phyloP scores from a whole-genome alignment of 1,140 invertebrate species.

The Agraylea sexmaculata region DNA sequence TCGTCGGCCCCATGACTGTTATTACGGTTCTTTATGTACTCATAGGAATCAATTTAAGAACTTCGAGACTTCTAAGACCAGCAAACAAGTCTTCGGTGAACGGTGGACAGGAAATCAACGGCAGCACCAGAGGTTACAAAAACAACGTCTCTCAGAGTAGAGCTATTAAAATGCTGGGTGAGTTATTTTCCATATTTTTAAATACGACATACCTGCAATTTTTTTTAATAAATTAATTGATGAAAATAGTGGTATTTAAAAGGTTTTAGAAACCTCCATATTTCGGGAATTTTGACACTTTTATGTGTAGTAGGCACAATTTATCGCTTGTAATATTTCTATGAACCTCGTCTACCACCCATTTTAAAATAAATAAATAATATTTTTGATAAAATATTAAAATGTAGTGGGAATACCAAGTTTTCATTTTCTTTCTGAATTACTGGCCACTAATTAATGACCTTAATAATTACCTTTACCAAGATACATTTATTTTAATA shows the following conservation, averaged over 20 bases:
- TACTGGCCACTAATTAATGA: too few species aligned
- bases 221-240: not conserved
- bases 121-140: conserved; percentile 32
- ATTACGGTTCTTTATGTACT: conserved; percentile 60
- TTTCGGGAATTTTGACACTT: not conserved
- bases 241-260: not conserved
- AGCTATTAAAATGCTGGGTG: conserved; percentile 53
- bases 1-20: conserved; percentile 64
- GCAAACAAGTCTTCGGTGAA: conserved; percentile 30
- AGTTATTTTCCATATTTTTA: conserved; percentile 25
- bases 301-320: not conserved
- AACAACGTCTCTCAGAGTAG: conserved; percentile 45
- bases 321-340: conserved; percentile 1
- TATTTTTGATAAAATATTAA: too few species aligned
- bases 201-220: not conserved
- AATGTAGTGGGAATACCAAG: too few species aligned
- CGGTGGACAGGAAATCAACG: conserved; percentile 26
- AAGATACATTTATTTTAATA: too few species aligned
- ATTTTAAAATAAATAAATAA: too few species aligned
- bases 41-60: conserved; percentile 53
- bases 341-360: not conserved
- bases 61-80: conserved; percentile 35
- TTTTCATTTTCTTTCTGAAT: too few species aligned
- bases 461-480: too few species aligned
- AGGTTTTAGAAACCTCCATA: not conserved